Percentiles rank a stretch among this genome's conserved stretches.
phyloP scores from a whole-genome alignment of 1,140 invertebrate species.

The Homalodisca vitripennis region DNA sequence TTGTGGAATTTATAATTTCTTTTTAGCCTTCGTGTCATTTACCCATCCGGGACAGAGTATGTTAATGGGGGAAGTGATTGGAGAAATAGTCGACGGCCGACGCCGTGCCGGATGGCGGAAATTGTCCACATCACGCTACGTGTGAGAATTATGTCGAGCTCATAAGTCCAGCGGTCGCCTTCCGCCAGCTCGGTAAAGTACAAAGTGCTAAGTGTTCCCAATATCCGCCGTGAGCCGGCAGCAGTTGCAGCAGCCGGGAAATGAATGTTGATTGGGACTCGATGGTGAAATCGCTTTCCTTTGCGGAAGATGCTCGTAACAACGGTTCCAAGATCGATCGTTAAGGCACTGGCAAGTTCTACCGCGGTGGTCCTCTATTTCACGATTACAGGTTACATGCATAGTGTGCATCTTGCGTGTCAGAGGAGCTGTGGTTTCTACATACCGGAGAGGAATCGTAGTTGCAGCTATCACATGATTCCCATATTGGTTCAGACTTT shows the following conservation, averaged over 20 bases:
- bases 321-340: no score
- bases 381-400: no score
- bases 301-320: no score
- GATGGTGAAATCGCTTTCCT: background rate
- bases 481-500: no score
- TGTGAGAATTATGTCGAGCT: background rate
- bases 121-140: background rate
- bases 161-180: background rate
- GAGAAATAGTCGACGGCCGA: background rate
- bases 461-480: no score
- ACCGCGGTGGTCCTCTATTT: no score
- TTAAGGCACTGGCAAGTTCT: no score
- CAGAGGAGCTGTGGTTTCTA: no score
- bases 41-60: background rate
- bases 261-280: background rate
- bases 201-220: conserved; percentile 3
- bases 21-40: background rate
- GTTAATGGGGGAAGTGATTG: background rate
- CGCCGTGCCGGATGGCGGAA: background rate
- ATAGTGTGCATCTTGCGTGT: no score
- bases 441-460: no score
- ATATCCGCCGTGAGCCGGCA: background rate
- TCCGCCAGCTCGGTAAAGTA: background rate
- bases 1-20: no score
- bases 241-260: background rate